Evolutionary conservation across 1,140 invertebrate species (phyloP).

Genomic region (Drosophila kikkawai): DNA sequence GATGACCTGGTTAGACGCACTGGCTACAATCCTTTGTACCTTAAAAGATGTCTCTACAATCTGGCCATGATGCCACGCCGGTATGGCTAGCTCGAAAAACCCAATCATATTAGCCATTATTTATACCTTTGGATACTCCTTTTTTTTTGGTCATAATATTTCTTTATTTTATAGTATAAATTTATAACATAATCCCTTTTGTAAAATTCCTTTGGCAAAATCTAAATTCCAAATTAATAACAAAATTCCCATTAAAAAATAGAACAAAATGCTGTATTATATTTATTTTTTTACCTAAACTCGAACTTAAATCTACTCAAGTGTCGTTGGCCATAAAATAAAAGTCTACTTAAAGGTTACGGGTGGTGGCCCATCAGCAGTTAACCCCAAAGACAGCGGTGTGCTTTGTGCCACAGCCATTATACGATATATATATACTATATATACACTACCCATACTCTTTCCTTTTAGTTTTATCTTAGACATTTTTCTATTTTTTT

Average conservation of each 20-base stretch:
- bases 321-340: neutral
- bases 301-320: too few species aligned
- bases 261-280: neutral
- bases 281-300: neutral
- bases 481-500: constrained; percentile 14
- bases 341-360: neutral
- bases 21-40: too few species aligned
- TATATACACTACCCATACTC: constrained; percentile 5
- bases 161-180: too few species aligned
- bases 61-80: too few species aligned
- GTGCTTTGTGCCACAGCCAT: constrained; percentile 16
- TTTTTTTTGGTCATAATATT: too few species aligned
- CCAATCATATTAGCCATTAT: too few species aligned
- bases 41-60: too few species aligned
- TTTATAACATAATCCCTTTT: too few species aligned
- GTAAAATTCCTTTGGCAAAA: too few species aligned
- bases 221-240: neutral
- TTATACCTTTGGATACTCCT: too few species aligned
- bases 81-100: too few species aligned
- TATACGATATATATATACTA: neutral
- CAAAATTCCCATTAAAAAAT: neutral
- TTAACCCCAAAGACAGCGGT: constrained; percentile 19
- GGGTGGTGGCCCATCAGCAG: neutral
- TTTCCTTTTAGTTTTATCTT: constrained; percentile 22
- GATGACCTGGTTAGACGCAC: too few species aligned